Conservation (phyloP, 2,888 invertebrate species). For the Sphaerophoria taeniata region DNA sequence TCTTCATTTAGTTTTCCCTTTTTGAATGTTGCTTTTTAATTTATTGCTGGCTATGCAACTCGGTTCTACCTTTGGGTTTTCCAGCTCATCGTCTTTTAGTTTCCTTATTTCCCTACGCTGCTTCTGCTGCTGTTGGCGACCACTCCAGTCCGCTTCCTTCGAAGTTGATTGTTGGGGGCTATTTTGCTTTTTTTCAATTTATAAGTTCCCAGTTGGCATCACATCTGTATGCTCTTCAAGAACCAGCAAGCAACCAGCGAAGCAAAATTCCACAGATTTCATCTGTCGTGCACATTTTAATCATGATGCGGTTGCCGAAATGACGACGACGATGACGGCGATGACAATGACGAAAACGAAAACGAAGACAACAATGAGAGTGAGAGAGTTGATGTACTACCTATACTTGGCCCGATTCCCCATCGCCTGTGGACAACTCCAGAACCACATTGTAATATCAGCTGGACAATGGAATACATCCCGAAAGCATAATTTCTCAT, state of each 20-base stretch:
- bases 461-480: slow-evolving; percentile 62
- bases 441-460: slow-evolving; percentile 64
- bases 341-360: too few species aligned
- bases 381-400: slow-evolving; percentile 35
- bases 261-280: slow-evolving; percentile 42
- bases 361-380: too few species aligned
- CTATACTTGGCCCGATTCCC: background rate
- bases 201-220: slow-evolving; percentile 33
- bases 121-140: too few species aligned
- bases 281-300: slow-evolving; percentile 66
- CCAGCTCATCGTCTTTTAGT: background rate
- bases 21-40: slow-evolving; percentile 39
- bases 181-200: slow-evolving; percentile 36
- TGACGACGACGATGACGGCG: slow-evolving; percentile 4
- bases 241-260: background rate
- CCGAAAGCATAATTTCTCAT: slow-evolving; percentile 52
- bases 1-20: slow-evolving; percentile 49
- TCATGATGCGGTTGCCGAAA: slow-evolving; percentile 53
- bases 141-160: too few species aligned
- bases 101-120: background rate
- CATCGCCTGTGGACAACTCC: slow-evolving; percentile 51
- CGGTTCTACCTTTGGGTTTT: slow-evolving; percentile 20
- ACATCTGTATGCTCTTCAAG: slow-evolving; percentile 47
- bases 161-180: slow-evolving; percentile 15
- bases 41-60: slow-evolving; percentile 37